Percentiles rank a stretch among this genome's conserved stretches.
Conservation (phyloP, 2,113 vertebrate species). For the Triplophysa tibetana region DNA sequence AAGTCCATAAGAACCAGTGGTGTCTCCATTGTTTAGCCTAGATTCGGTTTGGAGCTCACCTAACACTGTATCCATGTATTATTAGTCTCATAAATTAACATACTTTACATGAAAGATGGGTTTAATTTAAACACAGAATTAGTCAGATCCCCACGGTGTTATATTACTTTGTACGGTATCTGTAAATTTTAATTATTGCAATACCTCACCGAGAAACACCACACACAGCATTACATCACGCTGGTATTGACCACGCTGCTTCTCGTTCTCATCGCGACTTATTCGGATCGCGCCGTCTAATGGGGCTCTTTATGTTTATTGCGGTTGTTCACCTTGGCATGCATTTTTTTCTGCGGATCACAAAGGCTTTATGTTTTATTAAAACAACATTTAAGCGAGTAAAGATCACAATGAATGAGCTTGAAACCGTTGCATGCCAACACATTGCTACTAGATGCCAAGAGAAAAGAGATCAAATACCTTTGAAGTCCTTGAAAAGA, state of each 20-base stretch:
- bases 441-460: conserved; percentile 63
- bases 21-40: conserved; percentile 58
- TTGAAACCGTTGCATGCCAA: conserved; percentile 67
- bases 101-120: conserved; percentile 67
- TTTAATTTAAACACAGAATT: conserved; percentile 73
- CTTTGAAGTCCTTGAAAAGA: conserved; percentile 66
- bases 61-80: conserved; percentile 57
- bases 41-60: conserved; percentile 57
- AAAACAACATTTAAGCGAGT: conserved; percentile 63
- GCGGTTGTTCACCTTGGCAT: conserved; percentile 62
- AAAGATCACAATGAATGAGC: conserved; percentile 62
- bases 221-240: conserved; percentile 19
- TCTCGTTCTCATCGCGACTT: conserved; percentile 13
- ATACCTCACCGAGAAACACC: conserved; percentile 66
- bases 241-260: neutral
- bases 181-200: conserved; percentile 74
- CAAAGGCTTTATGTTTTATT: conserved; percentile 70
- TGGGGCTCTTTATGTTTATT: conserved; percentile 58
- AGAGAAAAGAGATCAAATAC: conserved; percentile 68
- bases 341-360: conserved; percentile 59
- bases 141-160: conserved; percentile 71
- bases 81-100: conserved; percentile 64
- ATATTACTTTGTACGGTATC: conserved; percentile 69
- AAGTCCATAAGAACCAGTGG: neutral
- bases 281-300: conserved; percentile 41